Percentiles rank a stretch among this genome's conserved stretches.
Evolutionary conservation across 2,113 vertebrate genomes (phyloP).

Genomic region (Promerops cafer): DNA sequence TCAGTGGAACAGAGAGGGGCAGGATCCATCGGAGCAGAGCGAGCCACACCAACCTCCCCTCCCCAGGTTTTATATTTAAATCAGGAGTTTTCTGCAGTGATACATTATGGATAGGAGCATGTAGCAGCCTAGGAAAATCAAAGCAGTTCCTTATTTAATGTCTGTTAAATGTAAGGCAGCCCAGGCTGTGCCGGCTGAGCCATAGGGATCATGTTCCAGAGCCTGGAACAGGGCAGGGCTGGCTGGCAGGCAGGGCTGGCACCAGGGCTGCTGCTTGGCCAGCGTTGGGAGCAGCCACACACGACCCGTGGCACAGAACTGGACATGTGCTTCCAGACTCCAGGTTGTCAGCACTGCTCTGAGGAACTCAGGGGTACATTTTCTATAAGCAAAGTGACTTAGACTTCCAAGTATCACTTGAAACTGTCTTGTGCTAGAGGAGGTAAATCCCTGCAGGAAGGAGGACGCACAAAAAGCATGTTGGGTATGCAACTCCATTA

Average conservation of each 20-base stretch:
- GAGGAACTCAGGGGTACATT: neutral
- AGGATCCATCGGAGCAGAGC: neutral
- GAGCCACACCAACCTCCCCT: neutral
- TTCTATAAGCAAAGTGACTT: neutral
- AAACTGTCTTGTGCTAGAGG: neutral
- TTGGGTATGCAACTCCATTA: neutral
- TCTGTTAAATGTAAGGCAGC: neutral
- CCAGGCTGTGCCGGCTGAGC: neutral
- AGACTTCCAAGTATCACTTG: neutral
- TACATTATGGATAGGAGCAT: neutral
- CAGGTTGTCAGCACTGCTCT: neutral
- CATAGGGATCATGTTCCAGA: neutral
- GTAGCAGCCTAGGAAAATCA: neutral
- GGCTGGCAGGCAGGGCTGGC: neutral
- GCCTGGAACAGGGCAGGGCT: neutral
- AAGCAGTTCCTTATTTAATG: neutral
- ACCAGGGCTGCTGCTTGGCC: neutral
- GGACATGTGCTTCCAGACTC: neutral
- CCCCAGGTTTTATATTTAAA: neutral
- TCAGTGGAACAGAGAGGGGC: neutral
- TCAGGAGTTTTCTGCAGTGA: neutral
- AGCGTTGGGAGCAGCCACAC: neutral
- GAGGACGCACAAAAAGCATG: neutral
- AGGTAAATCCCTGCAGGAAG: neutral
- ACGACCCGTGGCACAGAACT: neutral